Conservation (phyloP, 2,113 vertebrate genomes). For the Equus przewalskii region DNA sequence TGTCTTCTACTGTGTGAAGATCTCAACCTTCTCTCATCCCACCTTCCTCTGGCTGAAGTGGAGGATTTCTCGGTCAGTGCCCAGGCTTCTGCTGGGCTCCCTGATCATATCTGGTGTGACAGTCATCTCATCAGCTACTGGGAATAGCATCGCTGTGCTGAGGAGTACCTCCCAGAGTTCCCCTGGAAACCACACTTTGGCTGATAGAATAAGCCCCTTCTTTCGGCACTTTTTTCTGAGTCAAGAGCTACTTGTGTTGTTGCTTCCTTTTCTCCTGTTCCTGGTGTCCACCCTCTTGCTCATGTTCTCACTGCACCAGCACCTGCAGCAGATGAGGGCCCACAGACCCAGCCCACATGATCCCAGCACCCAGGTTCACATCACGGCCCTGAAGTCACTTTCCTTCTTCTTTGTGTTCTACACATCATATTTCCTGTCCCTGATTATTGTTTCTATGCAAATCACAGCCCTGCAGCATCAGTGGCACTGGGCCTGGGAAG, state of each 20-base stretch:
- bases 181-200: neutral
- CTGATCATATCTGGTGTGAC: neutral
- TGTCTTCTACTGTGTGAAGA: conserved; percentile 67
- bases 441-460: neutral
- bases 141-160: neutral
- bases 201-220: accelerated
- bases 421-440: conserved; percentile 50
- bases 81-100: conserved; percentile 30
- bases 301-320: conserved; percentile 67
- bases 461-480: neutral
- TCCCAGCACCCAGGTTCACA: conserved; percentile 55
- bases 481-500: conserved; percentile 67
- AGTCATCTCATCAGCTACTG: accelerated
- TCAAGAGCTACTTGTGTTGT: neutral
- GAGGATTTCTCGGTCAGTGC: conserved; percentile 1
- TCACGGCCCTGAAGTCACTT: conserved; percentile 75
- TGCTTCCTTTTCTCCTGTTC: conserved; percentile 60
- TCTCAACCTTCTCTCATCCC: conserved; percentile 50
- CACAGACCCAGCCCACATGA: neutral
- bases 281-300: conserved; percentile 55
- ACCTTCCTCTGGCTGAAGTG: conserved; percentile 60
- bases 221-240: accelerated
- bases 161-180: accelerated
- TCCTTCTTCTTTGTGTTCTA: conserved; percentile 76
- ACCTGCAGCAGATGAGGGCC: conserved; percentile 52